phyloP scores from a whole-genome alignment of 2,797 vertebrate genomes.

The Tiaroga cobitis region DNA sequence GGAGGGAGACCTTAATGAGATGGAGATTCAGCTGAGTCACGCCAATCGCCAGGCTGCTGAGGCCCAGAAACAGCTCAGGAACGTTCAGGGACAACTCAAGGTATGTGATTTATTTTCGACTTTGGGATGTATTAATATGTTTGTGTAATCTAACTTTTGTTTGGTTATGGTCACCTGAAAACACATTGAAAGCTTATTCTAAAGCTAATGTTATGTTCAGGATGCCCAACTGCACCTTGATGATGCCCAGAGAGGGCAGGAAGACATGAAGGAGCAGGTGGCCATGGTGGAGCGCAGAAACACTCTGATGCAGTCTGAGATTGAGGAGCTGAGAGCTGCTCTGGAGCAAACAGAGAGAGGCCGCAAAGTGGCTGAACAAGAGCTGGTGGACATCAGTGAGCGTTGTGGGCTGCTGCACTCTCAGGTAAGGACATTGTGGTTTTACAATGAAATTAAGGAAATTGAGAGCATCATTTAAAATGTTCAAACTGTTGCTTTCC shows the following conservation, averaged over 20 bases:
- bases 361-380: constrained; percentile 84
- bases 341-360: constrained; percentile 86
- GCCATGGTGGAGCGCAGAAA: constrained; percentile 85
- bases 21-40: constrained; percentile 85
- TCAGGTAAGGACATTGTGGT: neutral
- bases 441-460: neutral
- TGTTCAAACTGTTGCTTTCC: neutral
- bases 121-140: no score
- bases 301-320: constrained; percentile 75
- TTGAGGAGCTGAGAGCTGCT: constrained; percentile 83
- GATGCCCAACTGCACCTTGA: constrained; percentile 9
- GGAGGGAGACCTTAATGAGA: constrained; percentile 87
- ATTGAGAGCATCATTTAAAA: neutral
- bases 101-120: no score
- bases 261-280: constrained; percentile 76
- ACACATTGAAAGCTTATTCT: neutral
- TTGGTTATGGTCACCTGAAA: no score
- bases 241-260: constrained; percentile 42
- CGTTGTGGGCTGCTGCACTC: constrained; percentile 10
- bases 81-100: constrained; percentile 80
- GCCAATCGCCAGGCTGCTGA: constrained; percentile 70
- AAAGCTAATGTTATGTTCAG: neutral
- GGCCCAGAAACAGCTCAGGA: constrained; percentile 60
- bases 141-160: no score
- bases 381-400: constrained; percentile 82